Evolutionary conservation across 2,797 vertebrate genomes (phyloP), one percentile per base, ranked within the genome.

Genomic region (Darevskia mixta): DNA sequence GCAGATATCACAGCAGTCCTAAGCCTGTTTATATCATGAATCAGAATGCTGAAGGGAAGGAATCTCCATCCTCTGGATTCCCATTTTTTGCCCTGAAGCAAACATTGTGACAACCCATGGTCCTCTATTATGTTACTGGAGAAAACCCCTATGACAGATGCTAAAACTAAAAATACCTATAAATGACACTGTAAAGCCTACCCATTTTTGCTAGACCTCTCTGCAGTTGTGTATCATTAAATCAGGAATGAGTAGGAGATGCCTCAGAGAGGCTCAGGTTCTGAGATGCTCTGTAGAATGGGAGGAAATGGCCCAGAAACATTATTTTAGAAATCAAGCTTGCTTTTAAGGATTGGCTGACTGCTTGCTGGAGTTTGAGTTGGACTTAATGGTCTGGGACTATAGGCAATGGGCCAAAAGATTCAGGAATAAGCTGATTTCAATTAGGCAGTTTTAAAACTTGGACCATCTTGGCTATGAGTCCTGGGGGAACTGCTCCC

Each of bases 251-350:
- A 25, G 10, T 15, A 0, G 72, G 10, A 64, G 64, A 5, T 64
- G 32, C 13, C 29, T 88, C 66, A 78, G 43, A 91, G 88, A 75
- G 17, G 8, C n/a, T 27, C 86, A 86, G 89, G 49, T 61, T 84
- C 43, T 35, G 25, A 82, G 20, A n/a, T 23, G 5, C 82, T 86
- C 43, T 2, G 64, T 20, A 83, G 17, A 86, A 86, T 1, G 78
- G 64, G 66, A 41, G 84, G 75, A 87, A 92, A 90, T 41, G 90
- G 71, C 18, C 17, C 72, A 89, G 17, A 91, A 73, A 8, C 49
- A 86, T 75, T 45, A 8, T 35, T 69, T 72, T 9, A 77, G 25
- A 15, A 38, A 61, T 58, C 10, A 79, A 23, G 66, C 25, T 71
- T 87, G 35, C 55, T 73, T 88, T 80, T 75, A 85, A 88, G 45